Evolutionary conservation across 1,140 invertebrate genomes (phyloP), one percentile per base, ranked within the genome.

Genomic region (Dinothrombium tinctorium): DNA sequence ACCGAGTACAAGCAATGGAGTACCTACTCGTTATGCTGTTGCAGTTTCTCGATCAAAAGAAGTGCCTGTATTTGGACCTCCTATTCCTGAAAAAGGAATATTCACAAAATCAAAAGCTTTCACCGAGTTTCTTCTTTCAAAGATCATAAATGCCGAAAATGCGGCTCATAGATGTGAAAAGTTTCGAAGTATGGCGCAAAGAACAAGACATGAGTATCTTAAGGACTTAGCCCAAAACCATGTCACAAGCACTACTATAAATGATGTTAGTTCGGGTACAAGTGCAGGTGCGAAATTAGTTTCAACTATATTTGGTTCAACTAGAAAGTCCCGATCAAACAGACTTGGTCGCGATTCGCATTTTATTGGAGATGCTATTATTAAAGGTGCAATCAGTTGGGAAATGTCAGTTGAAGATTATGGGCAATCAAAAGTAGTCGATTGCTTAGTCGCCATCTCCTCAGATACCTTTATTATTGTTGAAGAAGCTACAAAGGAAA

Each of bases 81-180:
- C 83, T 0, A 76, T 96, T 39, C 74, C 76, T 38, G 69, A 77
- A 51, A 73, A 74, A 41, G 77, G 74, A 4, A 69, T 71, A 7
- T 92, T 87, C 58, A 67, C 72, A 9, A 90, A 89, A 61, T 74
- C 76, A 41, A 77, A 80, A 62, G 66, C 72, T 11, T 94, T 96
- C 59, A 75, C 77, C 12, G 82, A 94, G 55, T 87, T 95, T 58
- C 64, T 95, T 19, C 58, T 94, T 45, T 79, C 86, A 31, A 95
- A 96, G 72, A 79, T 90, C 17, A 87, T 96, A 33, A 96, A 96
- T 64, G 89, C 82, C 17, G 89, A 96, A 61, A 94, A 94, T 64
- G 86, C 87, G 12, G 86, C 84, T 9, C 83, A 92, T 53, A 69
- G 78, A 45, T 89, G 83, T 8, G 82, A 92, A 53, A 95, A 95